Base-by-base conservation (phyloP, 2,888 invertebrate species). In the Drosophila colorata region DNA sequence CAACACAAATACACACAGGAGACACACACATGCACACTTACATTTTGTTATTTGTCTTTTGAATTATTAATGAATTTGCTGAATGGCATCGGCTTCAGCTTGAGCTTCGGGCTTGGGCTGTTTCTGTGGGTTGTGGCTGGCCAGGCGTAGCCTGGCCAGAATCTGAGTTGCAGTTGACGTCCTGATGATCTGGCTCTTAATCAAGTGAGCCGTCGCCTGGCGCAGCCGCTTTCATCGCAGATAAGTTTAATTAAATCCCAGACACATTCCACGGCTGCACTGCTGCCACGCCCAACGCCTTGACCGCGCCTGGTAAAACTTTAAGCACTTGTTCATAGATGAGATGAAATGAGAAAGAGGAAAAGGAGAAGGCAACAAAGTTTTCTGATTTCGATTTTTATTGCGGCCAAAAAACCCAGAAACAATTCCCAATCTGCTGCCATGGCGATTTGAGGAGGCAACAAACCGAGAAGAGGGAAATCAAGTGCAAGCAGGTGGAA, bases 21-120 rank as follows among this genome's bases (percentile, higher is more conserved):
- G 31, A 61, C 56, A 33, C 48, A 48, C 52, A 49, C 41, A 60
- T 67, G 43, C 59, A 46, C 47, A 51, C 55, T 74, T 67, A 44
- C 65, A 74, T 70, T 72, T 69, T 76, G 73, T 80, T 86, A 89
- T 91, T 91, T 91, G 86, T 89, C 90, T 85, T 89, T 87, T 90
- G 90, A 90, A 91, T 91, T 91, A 90, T 90, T 91, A 90, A 91
- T 91, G 90, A 89, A 83, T 69, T 65, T 75, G 73, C 59, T 76
- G 81, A 83, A 81, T 75, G 81, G 66, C 63, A 71, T 61, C 47
- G 47, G 28, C 33, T 48, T 56, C 43, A 25, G 35, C 58, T 40
- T 37, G 13, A 16, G 23, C 23, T 28, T 40, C 16, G 16, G 11
- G 47, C 23, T 41, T 37, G n/a, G 13, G 35, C 43, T 57, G n/a